phyloP scores from a whole-genome alignment of 2,797 vertebrate species.

The Macrochelys suwanniensis region DNA sequence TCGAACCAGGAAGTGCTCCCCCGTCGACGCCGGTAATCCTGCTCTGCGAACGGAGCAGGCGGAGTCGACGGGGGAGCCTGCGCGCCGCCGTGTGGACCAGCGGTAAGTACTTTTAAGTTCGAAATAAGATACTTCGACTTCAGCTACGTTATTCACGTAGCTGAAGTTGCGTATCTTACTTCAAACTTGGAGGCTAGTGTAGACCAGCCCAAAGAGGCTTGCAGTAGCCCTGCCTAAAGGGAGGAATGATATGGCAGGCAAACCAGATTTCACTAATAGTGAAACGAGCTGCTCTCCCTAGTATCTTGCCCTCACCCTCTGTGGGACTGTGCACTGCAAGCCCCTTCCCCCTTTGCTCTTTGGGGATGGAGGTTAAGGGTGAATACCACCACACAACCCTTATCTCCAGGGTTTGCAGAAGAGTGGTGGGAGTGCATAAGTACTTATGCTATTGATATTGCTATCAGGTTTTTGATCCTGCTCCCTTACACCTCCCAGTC shows the following conservation, averaged over 20 bases:
- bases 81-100: too few species aligned
- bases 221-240: not conserved
- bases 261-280: not conserved
- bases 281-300: not conserved
- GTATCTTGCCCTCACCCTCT: rapidly evolving
- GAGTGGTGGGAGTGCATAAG: not conserved
- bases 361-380: not conserved
- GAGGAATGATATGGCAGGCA: not conserved
- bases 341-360: not conserved
- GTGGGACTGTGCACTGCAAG: not conserved
- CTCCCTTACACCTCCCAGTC: not conserved
- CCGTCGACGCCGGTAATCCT: too few species aligned
- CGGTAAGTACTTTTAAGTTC: too few species aligned
- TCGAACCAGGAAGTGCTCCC: too few species aligned
- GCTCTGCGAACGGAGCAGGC: too few species aligned
- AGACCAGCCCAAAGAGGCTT: too few species aligned
- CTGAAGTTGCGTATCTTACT: too few species aligned
- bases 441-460: not conserved
- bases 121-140: too few species aligned
- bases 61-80: too few species aligned
- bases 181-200: too few species aligned
- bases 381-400: not conserved
- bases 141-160: too few species aligned
- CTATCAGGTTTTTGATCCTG: not conserved
- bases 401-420: not conserved